Evolutionary conservation across 2,888 invertebrate genomes (phyloP).

Genomic region (Maniola hyperantus): DNA sequence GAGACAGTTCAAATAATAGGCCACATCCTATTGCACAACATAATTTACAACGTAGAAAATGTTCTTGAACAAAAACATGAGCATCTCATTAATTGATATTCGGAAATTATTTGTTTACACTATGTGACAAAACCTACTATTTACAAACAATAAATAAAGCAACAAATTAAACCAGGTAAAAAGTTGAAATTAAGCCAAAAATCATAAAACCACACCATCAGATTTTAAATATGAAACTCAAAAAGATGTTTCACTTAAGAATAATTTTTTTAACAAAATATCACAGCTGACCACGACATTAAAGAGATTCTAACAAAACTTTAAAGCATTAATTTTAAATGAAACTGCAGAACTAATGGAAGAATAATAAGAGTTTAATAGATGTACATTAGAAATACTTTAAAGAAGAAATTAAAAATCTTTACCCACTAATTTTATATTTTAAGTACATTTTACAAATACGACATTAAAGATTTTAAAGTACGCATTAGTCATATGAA

Average conservation of each 20-base stretch:
- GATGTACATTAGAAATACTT: constrained; percentile 40
- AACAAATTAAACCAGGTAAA: constrained; percentile 67
- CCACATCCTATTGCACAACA: constrained; percentile 77
- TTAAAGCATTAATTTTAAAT: constrained; percentile 42
- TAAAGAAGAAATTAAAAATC: constrained; percentile 48
- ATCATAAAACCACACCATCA: constrained; percentile 54
- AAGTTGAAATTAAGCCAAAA: constrained; percentile 47
- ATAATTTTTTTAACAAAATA: constrained; percentile 82
- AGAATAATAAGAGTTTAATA: constrained; percentile 32
- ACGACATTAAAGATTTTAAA: constrained; percentile 72
- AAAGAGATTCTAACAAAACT: constrained; percentile 66
- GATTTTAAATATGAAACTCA: constrained; percentile 56
- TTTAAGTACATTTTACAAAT: constrained; percentile 79
- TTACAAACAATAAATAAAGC: constrained; percentile 80
- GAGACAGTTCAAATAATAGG: constrained; percentile 56
- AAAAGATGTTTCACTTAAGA: constrained; percentile 69
- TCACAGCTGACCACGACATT: constrained; percentile 82
- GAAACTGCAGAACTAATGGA: constrained; percentile 45
- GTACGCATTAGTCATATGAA: constrained; percentile 68
- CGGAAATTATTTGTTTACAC: constrained; percentile 63
- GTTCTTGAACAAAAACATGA: constrained; percentile 47
- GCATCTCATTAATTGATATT: constrained; percentile 53
- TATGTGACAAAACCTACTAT: constrained; percentile 61
- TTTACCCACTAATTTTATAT: constrained; percentile 61
- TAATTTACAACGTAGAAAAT: constrained; percentile 50